Evolutionary conservation across 2,797 vertebrate species (phyloP).

Genomic region (Oreonectes daqikongensis): DNA sequence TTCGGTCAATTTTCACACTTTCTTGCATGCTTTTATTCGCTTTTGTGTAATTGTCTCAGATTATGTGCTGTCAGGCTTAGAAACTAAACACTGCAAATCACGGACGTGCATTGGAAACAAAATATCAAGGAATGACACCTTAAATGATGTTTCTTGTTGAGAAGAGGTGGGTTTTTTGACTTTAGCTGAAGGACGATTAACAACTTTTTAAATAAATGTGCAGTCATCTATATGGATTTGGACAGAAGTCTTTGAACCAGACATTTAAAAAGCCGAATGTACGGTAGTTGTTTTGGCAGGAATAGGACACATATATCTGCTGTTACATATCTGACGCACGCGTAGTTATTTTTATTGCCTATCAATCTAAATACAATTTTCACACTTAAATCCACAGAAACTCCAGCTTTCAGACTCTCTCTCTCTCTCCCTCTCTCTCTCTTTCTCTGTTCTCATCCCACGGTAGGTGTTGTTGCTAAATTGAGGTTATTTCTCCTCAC

Average conservation of each 20-base stretch:
- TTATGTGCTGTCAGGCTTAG: background rate
- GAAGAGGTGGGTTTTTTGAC: too few species aligned
- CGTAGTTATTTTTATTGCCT: background rate
- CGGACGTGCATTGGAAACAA: too few species aligned
- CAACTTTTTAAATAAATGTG: background rate
- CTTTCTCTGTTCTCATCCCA: background rate
- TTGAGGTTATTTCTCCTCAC: constrained; percentile 46
- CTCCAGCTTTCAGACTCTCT: background rate
- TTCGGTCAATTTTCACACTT: too few species aligned
- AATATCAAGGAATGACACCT: too few species aligned
- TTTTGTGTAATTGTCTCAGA: background rate
- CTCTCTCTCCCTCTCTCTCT: constrained; percentile 1
- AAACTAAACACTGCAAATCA: background rate
- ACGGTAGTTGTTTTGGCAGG: constrained; percentile 8
- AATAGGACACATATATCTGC: background rate
- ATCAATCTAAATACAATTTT: background rate
- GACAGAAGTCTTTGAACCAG: background rate
- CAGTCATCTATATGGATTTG: background rate
- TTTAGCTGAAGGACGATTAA: too few species aligned
- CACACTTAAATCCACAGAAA: background rate
- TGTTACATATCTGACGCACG: background rate
- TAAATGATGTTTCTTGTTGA: too few species aligned
- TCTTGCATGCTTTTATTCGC: background rate
- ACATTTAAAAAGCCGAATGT: background rate
- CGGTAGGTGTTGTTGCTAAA: constrained; percentile 51